Percentiles rank a stretch among this genome's conserved stretches.
These are phyloP conservation scores for Meles meles DNA, from an alignment of 2,113 vertebrate species.

Conservation along the genomic window DNA sequence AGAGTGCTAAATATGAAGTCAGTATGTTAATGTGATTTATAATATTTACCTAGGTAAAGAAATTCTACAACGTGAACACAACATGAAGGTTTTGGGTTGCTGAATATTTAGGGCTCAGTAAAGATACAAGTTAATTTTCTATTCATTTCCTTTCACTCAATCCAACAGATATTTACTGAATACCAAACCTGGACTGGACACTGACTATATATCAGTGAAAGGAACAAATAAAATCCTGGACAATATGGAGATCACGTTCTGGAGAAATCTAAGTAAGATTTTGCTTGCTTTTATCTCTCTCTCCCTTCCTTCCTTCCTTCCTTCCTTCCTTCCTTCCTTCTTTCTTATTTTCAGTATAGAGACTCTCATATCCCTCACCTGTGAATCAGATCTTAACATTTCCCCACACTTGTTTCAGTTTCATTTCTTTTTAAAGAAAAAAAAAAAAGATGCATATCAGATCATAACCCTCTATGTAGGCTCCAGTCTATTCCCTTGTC, in stretches of 20 bases:
- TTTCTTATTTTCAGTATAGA: not conserved
- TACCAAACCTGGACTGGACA: not conserved
- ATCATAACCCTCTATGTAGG: not conserved
- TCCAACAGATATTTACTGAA: not conserved
- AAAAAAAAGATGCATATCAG: not conserved
- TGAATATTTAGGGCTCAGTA: not conserved
- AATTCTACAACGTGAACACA: not conserved
- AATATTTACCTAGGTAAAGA: not conserved
- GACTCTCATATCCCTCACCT: not conserved
- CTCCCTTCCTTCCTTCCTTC: too few relatives aligned
- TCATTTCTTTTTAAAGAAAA: not conserved
- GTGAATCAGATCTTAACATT: not conserved
- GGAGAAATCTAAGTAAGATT: not conserved
- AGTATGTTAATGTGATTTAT: not conserved
- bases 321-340: too few relatives aligned
- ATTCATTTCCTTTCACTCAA: not conserved
- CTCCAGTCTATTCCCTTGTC: not conserved
- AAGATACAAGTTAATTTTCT: not conserved
- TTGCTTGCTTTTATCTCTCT: not conserved
- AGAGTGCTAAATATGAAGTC: too few relatives aligned
- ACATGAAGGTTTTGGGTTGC: not conserved
- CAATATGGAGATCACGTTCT: not conserved
- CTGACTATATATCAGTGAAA: not conserved
- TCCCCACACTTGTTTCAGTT: not conserved
- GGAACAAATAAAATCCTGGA: not conserved